Conservation (phyloP, 2,113 vertebrate species). For the Bos taurus region ARS-UCD2.0 NC_037337.1:14953001-14953500, state of each 20-base stretch:
- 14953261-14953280: background rate
- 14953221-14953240: background rate
- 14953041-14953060: background rate
- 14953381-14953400: background rate
- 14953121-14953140: background rate
- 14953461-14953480: background rate
- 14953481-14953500: background rate
- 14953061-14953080: background rate
- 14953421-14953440: background rate
- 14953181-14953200: background rate
- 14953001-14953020: background rate
- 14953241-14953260: background rate
- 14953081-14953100: background rate
- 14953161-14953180: background rate
- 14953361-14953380: background rate
- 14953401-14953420: background rate
- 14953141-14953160: background rate
- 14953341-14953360: background rate
- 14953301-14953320: background rate
- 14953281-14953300: background rate
- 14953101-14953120: background rate
- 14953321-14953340: background rate
- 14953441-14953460: background rate
- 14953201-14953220: background rate
- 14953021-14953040: background rate